Conservation (phyloP, 2,888 invertebrate genomes). For the Colostygia pectinataria region DNA sequence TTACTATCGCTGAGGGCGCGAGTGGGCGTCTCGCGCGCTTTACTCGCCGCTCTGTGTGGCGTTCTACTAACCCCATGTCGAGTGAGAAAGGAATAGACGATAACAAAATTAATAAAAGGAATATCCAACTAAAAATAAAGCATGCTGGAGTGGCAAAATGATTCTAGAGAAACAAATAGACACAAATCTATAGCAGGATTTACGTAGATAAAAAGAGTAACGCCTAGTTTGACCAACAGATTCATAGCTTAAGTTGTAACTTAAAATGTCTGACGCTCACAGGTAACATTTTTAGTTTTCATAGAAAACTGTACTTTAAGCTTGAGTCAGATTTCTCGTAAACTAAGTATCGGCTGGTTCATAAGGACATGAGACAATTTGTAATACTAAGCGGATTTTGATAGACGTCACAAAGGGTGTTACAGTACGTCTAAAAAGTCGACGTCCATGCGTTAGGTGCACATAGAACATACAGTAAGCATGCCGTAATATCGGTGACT, state of each 20-base stretch:
- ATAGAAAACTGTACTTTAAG: not conserved
- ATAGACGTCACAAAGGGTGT: constrained; percentile 41
- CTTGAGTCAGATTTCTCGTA: not conserved
- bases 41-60: constrained; percentile 59
- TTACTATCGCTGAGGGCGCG: constrained; percentile 49
- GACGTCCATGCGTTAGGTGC: constrained; percentile 70
- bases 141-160: constrained; percentile 30
- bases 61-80: constrained; percentile 46
- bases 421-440: constrained; percentile 43
- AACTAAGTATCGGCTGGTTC: constrained; percentile 4
- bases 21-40: constrained; percentile 49
- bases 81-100: constrained; percentile 48
- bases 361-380: constrained; percentile 26
- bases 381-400: constrained; percentile 32
- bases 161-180: constrained; percentile 27
- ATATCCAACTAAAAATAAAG: constrained; percentile 37
- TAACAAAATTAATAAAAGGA: constrained; percentile 52
- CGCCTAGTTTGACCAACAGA: constrained; percentile 4
- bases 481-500: constrained; percentile 83
- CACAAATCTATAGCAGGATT: constrained; percentile 21
- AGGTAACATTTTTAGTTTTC: not conserved
- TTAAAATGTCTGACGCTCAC: no score
- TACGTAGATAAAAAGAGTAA: constrained; percentile 14
- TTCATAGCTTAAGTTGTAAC: no score
- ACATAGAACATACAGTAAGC: constrained; percentile 63